phyloP scores from a whole-genome alignment of 1,140 invertebrate species.

The Cyclargus thomasi region DNA sequence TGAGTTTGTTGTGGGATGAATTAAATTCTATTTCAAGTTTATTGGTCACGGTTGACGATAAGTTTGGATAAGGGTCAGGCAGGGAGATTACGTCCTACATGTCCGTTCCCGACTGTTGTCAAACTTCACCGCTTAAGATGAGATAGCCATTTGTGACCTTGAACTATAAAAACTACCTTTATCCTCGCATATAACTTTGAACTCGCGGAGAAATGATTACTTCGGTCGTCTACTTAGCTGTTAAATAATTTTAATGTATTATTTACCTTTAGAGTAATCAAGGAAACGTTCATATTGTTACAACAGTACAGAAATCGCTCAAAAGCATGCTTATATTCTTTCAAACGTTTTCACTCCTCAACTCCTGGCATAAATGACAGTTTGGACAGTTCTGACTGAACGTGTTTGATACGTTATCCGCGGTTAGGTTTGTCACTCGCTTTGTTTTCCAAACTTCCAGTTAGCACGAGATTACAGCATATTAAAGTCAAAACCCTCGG shows the following conservation, averaged over 20 bases:
- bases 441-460: conserved; percentile 12
- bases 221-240: too few relatives aligned
- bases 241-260: too few relatives aligned
- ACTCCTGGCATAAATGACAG: conserved; percentile 9
- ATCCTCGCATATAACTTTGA: too few relatives aligned
- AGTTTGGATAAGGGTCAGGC: conserved; percentile 58
- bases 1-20: conserved; percentile 65
- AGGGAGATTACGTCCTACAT: conserved; percentile 32
- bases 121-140: conserved; percentile 11
- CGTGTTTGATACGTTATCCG: conserved; percentile 9
- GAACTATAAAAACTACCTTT: background rate
- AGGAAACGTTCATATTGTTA: too few relatives aligned
- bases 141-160: conserved; percentile 21
- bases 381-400: conserved; percentile 19
- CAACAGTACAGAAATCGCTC: too few relatives aligned
- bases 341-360: background rate
- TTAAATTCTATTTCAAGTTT: conserved; percentile 71
- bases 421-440: background rate
- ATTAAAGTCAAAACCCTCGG: conserved; percentile 11
- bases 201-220: too few relatives aligned
- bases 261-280: too few relatives aligned
- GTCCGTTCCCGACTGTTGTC: background rate
- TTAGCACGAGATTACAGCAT: conserved; percentile 4
- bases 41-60: conserved; percentile 65
- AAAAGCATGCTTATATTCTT: background rate